Base-by-base conservation (phyloP, 1,140 invertebrate species). In the Lordiphosa clarofinis region DNA sequence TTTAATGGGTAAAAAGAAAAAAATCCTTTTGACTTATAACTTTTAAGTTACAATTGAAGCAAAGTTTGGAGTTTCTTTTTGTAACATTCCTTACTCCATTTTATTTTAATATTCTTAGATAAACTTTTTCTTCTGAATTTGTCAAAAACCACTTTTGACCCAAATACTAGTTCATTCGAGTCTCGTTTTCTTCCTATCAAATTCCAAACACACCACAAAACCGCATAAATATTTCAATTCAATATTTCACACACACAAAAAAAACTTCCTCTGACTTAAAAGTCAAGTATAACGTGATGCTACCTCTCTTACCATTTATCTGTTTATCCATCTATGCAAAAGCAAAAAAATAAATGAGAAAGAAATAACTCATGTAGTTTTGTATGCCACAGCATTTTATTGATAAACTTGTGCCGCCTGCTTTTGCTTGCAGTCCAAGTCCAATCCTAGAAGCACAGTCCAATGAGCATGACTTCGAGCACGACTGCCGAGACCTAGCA, bases 351-450 rank as follows among this genome's bases (percentile, higher is more conserved):
- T 10, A 48, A 15, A 49, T 4, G 15, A 48, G 12, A 9, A 36
- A 75, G 76, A 76, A 81, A 81, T 82, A 81, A 84, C 76, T 82
- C 78, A 62, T 81, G 76, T 82, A 76, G 61, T 68, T 63, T 72
- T 63, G 64, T 68, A 52, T 68, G 68, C 64, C 76, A 81, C 72
- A 81, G 76, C 62, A 72, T 81, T 81, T 81, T 81, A 82, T 81
- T 81, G 76, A 81, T 81, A 81, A 81, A 81, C 76, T 81, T 82
- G 55, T 65, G 59, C 56, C 74, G 59, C 48, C 37, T 56, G 13
- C 24, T 19, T 19, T 3, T 19, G 19, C 19, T 19, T 3, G 35
- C 50, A 31, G 28, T 36, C 33, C 19, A 12, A 39, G 28, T 15
- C 33, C 33, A 42, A 37, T 19, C 39, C 28, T n/a, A 48, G 31